These are phyloP conservation scores for Thrips palmi DNA, from an alignment of 1,140 invertebrate species.

Conservation along the genomic window DNA sequence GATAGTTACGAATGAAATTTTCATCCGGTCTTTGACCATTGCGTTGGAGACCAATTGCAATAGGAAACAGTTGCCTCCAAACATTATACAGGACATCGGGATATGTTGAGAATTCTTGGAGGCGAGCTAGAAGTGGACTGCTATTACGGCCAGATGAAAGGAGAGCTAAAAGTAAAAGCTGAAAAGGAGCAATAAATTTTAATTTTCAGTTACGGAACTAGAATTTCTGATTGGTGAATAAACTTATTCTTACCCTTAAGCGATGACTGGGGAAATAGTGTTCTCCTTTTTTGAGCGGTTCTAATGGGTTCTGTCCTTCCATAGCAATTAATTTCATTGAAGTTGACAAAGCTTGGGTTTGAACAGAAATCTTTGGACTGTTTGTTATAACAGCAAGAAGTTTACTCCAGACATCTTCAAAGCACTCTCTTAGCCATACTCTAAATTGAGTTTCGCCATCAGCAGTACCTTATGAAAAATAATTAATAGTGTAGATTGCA, in stretches of 20 bases:
- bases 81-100: too few species aligned
- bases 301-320: conserved; percentile 42
- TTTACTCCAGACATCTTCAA: conserved; percentile 34
- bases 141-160: too few species aligned
- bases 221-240: not conserved
- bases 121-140: too few species aligned
- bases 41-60: too few species aligned
- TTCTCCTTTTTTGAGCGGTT: conserved; percentile 24
- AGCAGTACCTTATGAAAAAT: too few species aligned
- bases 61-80: too few species aligned
- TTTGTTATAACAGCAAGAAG: conserved; percentile 31
- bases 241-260: conserved; percentile 27
- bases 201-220: not conserved
- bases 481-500: too few species aligned
- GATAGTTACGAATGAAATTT: too few species aligned
- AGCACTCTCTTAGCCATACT: conserved; percentile 36
- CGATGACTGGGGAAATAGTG: conserved; percentile 37
- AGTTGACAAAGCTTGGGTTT: conserved; percentile 41
- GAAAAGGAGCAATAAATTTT: too few species aligned
- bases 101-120: too few species aligned
- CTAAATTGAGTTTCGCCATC: conserved; percentile 31
- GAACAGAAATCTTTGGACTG: conserved; percentile 27
- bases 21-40: too few species aligned
- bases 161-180: too few species aligned
- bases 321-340: conserved; percentile 40